phyloP scores from a whole-genome alignment of 2,888 invertebrate genomes.

The Xanthia icteritia region DNA sequence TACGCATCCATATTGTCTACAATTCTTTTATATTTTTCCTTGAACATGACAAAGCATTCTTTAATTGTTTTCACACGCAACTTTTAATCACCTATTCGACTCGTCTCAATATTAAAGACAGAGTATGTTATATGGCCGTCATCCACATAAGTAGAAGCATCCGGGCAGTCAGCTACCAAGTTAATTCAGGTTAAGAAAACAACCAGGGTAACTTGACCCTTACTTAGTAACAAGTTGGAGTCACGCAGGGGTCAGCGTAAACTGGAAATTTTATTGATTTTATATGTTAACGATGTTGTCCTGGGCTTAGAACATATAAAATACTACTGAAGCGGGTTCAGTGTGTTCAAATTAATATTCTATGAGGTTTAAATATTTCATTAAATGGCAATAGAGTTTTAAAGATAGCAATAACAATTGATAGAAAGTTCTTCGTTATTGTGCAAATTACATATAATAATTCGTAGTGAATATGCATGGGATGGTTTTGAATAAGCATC shows the following conservation, averaged over 20 bases:
- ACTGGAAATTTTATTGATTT: conserved; percentile 66
- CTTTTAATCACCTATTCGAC: conserved; percentile 10
- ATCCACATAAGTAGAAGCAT: conserved; percentile 54
- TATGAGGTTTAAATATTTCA: conserved; percentile 34
- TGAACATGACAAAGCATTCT: conserved; percentile 17
- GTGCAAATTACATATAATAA: conserved; percentile 16
- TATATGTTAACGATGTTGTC: conserved; percentile 72
- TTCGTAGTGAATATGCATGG: conserved; percentile 28
- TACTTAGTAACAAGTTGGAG: conserved; percentile 16
- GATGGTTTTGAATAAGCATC: conserved; percentile 18
- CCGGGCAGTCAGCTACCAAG: conserved; percentile 60
- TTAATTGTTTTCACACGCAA: conserved; percentile 14
- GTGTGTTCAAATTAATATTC: conserved; percentile 59
- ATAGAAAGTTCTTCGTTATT: conserved; percentile 27
- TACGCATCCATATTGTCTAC: neutral
- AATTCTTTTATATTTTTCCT: neutral
- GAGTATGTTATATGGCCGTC: conserved; percentile 22
- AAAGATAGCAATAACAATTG: conserved; percentile 21
- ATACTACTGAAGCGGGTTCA: conserved; percentile 57
- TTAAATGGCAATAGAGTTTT: conserved; percentile 23
- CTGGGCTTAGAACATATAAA: conserved; percentile 63
- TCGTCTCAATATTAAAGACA: conserved; percentile 5
- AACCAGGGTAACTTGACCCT: conserved; percentile 63
- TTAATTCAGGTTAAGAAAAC: conserved; percentile 67
- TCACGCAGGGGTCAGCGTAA: conserved; percentile 24